These are phyloP conservation scores for Incurvaria masculella DNA, from an alignment of 2,888 invertebrate species.

Conservation along the genomic window DNA sequence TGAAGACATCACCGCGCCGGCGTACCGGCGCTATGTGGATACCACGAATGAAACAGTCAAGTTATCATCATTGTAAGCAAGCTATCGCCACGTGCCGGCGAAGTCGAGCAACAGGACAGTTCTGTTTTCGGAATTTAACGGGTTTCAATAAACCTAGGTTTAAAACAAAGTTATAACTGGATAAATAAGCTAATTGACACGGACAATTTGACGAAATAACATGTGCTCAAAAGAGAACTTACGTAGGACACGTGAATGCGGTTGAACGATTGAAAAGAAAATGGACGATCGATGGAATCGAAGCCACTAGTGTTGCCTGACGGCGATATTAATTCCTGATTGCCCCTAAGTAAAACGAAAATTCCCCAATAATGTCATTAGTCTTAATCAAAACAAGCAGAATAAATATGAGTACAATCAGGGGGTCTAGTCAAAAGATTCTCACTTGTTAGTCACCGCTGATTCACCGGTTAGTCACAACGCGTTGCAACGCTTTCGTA, in stretches of 20 bases:
- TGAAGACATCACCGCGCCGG: conserved; percentile 45
- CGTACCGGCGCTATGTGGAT: conserved; percentile 40
- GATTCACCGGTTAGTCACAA: too few relatives aligned
- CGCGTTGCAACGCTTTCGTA: too few relatives aligned
- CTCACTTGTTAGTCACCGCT: too few relatives aligned
- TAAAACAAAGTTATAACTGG: background rate
- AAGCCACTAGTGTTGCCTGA: too few relatives aligned
- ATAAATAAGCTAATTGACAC: background rate
- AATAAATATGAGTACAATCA: too few relatives aligned
- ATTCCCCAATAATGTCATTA: too few relatives aligned
- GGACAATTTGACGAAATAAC: background rate
- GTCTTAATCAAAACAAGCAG: too few relatives aligned
- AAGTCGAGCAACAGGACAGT: background rate
- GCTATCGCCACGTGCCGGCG: conserved; percentile 5
- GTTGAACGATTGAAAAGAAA: conserved; percentile 44
- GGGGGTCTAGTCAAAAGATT: too few relatives aligned
- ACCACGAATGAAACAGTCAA: conserved; percentile 47
- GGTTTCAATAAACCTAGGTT: background rate
- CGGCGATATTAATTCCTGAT: too few relatives aligned
- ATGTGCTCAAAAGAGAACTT: background rate
- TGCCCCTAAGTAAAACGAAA: too few relatives aligned
- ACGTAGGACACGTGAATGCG: conserved; percentile 33
- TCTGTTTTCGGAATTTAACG: background rate
- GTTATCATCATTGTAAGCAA: conserved; percentile 37
- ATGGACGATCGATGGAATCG: conserved; percentile 32